Evolutionary conservation across 2,797 vertebrate species (phyloP), one percentile per base, ranked within the genome.

Genomic region (Alfaro cultratus): DNA sequence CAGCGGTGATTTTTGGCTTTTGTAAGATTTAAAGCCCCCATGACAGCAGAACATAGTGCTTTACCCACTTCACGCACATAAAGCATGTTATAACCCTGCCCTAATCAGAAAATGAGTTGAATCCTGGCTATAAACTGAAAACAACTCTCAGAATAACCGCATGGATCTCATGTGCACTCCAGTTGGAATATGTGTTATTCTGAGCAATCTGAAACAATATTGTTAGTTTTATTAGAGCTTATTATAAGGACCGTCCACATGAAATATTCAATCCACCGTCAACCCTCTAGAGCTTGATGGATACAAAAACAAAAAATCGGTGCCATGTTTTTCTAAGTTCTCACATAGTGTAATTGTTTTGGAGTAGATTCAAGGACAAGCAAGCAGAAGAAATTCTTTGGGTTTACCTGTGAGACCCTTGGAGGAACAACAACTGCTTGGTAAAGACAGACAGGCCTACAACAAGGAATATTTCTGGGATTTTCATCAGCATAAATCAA

Each of bases 381-480:
- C 41, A 87, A 88, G 76, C 77, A 68, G 34, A 80, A 49, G 18
- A 45, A 68, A 86, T 86, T 85, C 80, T 77, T 75, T 43, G 70
- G 77, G 64, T 86, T 86, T 85, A 83, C 0, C 34, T 75, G 18
- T 31, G 9, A 76, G 29, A 68, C 21, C 67, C 9, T 21, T 34
- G 26, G 34, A 68, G 39, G n/a, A 62, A 31, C 74, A 60, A 9
- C 75, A 13, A 73, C 31, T 5, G 2, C 4, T 34, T 34, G 31
- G 31, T 62, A 31, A 34, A 34, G 11, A 34, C 60, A 34, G 60
- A 34, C 34, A 62, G 47, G 74, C 11, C 21, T 41, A 1, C 1
- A 21, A 29, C 51, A 60, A 12, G 57, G 23, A 53, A 26, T 4
- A 51, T 74, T 79, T n/a, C 72, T 78, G 47, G 51, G 31, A 74